Evolutionary conservation across 2,797 vertebrate species (phyloP).

Genomic region (Micropoecilia bifurca): DNA sequence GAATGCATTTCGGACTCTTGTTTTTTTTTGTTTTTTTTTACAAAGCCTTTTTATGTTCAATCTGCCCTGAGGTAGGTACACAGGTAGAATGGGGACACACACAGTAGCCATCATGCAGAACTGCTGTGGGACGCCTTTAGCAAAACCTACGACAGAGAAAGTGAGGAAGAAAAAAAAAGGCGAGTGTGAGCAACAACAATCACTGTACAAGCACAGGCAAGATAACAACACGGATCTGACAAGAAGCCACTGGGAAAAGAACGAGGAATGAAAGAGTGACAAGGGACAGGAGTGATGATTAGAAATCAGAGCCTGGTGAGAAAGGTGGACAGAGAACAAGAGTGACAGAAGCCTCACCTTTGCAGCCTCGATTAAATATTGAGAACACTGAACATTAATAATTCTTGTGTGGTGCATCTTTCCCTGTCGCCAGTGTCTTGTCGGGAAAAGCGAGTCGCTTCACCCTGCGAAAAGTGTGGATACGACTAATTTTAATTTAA

Average conservation of each 20-base stretch:
- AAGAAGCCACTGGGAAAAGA: background rate
- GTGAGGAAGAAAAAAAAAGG: background rate
- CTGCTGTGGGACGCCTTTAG: background rate
- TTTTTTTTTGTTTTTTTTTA: background rate
- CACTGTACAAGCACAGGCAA: background rate
- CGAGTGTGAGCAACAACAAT: background rate
- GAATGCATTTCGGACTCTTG: background rate
- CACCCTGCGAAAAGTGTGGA: background rate
- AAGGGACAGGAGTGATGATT: slow-evolving; percentile 2
- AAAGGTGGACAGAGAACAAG: background rate
- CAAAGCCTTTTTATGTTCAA: background rate
- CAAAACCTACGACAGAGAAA: background rate
- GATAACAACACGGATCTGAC: background rate
- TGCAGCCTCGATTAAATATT: slow-evolving; percentile 1
- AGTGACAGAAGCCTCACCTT: background rate
- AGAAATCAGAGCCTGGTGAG: slow-evolving; percentile 3
- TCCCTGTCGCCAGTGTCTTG: background rate
- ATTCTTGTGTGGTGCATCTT: background rate
- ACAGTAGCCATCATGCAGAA: background rate
- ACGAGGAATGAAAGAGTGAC: background rate
- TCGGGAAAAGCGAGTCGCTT: background rate
- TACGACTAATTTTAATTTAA: background rate
- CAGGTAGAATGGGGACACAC: background rate
- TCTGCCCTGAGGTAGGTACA: background rate
- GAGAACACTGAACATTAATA: background rate